Conservation (phyloP, 2,888 invertebrate species). For the Caenorhabditis sinica region DNA sequence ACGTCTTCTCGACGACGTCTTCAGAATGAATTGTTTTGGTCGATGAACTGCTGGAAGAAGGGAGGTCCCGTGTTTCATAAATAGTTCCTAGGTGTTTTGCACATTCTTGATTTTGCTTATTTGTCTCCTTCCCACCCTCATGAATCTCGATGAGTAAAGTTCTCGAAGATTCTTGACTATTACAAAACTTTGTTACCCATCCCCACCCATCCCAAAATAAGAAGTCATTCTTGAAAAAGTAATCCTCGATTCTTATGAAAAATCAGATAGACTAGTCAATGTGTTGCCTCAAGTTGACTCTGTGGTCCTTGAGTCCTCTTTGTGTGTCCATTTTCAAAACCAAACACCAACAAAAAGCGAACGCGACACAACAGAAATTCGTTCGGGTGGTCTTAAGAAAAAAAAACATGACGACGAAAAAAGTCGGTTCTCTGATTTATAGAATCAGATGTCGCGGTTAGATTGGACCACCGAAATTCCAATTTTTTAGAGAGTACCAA, state of each 20-base stretch:
- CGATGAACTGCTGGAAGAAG: constrained; percentile 20
- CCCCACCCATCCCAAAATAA: too few relatives aligned
- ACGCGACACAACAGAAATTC: constrained; percentile 14
- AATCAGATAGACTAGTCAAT: too few relatives aligned
- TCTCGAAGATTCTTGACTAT: constrained; percentile 18
- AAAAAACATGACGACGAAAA: constrained; percentile 11
- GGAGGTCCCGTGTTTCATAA: constrained; percentile 43
- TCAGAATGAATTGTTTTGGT: constrained; percentile 60
- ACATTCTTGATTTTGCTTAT: constrained; percentile 13
- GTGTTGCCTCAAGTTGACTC: constrained; percentile 24
- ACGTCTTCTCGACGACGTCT: too few relatives aligned
- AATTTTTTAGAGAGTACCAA: not conserved
- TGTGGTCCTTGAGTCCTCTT: constrained; percentile 2
- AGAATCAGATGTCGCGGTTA: constrained; percentile 12
- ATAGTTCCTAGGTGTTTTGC: constrained; percentile 32
- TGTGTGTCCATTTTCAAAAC: constrained; percentile 8
- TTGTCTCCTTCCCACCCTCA: too few relatives aligned
- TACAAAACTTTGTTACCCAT: not conserved
- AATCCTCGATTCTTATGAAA: constrained; percentile 4
- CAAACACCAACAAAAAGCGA: constrained; percentile 29
- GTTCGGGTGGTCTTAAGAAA: constrained; percentile 1
- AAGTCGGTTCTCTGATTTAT: not conserved
- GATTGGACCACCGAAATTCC: not conserved
- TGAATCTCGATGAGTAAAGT: constrained; percentile 1
- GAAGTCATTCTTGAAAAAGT: not conserved